phyloP scores from a whole-genome alignment of 2,113 vertebrate species.

The Ivindomyrus marchei region DNA sequence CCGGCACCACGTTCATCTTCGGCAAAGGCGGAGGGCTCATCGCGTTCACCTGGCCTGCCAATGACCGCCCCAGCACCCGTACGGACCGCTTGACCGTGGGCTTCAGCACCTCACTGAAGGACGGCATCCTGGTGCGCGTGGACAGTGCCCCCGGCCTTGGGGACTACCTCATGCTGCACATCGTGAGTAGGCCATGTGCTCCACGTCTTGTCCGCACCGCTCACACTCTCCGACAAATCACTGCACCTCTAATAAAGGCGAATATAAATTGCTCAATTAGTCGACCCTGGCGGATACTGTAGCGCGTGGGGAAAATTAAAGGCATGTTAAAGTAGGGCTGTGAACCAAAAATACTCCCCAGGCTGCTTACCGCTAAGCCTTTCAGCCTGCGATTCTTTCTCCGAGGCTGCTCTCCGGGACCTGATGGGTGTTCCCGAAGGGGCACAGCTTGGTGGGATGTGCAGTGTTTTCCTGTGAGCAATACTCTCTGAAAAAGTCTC shows the following conservation, averaged over 20 bases:
- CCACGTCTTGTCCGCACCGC: not conserved
- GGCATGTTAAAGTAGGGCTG: not conserved
- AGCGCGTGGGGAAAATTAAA: not conserved
- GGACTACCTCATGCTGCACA: slow-evolving; percentile 95
- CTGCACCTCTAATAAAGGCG: not conserved
- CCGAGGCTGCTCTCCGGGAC: not conserved
- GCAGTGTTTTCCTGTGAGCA: not conserved
- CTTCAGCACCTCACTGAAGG: slow-evolving; percentile 78
- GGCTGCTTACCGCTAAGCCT: not conserved
- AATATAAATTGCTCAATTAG: not conserved
- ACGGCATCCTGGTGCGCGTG: slow-evolving; percentile 88
- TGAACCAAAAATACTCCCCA: not conserved
- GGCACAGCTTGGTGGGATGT: not conserved
- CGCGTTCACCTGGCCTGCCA: slow-evolving; percentile 88
- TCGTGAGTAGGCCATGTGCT: slow-evolving; percentile 69
- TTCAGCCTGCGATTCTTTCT: not conserved
- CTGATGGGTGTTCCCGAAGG: not conserved
- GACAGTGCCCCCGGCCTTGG: slow-evolving; percentile 92
- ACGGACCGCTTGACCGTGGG: slow-evolving; percentile 84
- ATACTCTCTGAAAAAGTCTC: not conserved
- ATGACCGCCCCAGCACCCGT: slow-evolving; percentile 90
- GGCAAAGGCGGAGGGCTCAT: slow-evolving; percentile 94
- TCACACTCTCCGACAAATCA: not conserved
- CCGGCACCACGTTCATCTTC: slow-evolving; percentile 94
- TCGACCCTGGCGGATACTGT: not conserved